phyloP scores from a whole-genome alignment of 2,797 vertebrate genomes.

The Macropodus opercularis region DNA sequence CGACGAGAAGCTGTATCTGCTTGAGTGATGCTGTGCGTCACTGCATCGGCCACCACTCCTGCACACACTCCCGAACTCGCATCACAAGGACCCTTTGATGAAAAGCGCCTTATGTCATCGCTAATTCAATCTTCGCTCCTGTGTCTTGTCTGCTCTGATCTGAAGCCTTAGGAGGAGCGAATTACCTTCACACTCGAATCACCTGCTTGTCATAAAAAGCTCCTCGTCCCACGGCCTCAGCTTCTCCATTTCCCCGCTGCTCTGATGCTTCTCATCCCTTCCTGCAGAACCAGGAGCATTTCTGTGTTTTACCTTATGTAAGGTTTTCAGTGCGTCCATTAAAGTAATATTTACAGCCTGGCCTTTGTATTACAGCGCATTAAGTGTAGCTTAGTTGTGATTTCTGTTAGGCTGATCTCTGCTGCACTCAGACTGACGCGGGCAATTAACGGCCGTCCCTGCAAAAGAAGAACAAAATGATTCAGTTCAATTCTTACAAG shows the following conservation, averaged over 20 bases:
- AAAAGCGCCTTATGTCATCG: constrained; percentile 39
- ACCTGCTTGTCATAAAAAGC: constrained; percentile 38
- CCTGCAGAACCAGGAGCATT: background rate
- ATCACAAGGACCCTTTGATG: constrained; percentile 50
- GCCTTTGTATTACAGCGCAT: too few relatives aligned
- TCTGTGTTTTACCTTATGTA: too few relatives aligned
- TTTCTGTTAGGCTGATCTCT: too few relatives aligned
- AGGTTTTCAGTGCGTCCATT: too few relatives aligned
- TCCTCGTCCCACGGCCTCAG: background rate
- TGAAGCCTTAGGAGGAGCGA: constrained; percentile 31
- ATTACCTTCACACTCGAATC: constrained; percentile 29
- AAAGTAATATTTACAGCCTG: too few relatives aligned
- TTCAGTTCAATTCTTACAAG: background rate
- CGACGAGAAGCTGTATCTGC: too few relatives aligned
- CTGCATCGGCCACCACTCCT: constrained; percentile 16
- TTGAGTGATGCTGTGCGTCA: constrained; percentile 64
- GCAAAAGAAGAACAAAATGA: background rate
- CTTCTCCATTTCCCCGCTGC: constrained; percentile 16
- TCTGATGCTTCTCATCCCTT: constrained; percentile 14
- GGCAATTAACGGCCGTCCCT: too few relatives aligned
- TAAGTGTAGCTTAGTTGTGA: too few relatives aligned
- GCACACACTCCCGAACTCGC: constrained; percentile 16
- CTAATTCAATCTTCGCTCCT: constrained; percentile 61
- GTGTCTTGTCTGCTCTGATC: constrained; percentile 42
- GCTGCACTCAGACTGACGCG: too few relatives aligned